Conservation (phyloP, 2,888 invertebrate species). For the Leptodirus hochenwartii region DNA sequence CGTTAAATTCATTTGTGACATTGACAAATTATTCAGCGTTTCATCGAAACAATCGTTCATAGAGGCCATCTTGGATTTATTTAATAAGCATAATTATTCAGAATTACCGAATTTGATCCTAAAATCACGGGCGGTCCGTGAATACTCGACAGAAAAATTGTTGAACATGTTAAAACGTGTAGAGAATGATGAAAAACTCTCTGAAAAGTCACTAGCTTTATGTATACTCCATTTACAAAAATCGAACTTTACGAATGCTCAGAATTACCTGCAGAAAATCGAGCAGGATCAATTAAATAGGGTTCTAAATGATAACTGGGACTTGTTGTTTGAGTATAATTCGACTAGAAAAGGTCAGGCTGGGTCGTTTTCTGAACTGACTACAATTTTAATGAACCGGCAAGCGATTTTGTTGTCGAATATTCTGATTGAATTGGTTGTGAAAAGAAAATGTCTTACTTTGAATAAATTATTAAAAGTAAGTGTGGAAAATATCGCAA, state of each 20-base stretch:
- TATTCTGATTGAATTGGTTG: constrained; percentile 29
- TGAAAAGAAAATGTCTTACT: constrained; percentile 24
- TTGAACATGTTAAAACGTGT: constrained; percentile 22
- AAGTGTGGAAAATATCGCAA: constrained; percentile 7
- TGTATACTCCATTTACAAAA: constrained; percentile 33
- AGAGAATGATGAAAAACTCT: constrained; percentile 18
- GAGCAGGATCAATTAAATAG: constrained; percentile 24
- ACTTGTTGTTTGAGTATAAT: constrained; percentile 31
- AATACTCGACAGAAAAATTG: constrained; percentile 36
- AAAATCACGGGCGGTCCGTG: constrained; percentile 31
- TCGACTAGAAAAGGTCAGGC: constrained; percentile 20
- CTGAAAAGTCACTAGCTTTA: constrained; percentile 28
- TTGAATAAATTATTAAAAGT: constrained; percentile 28
- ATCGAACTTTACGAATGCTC: constrained; percentile 29
- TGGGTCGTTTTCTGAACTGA: constrained; percentile 34
- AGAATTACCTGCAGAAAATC: constrained; percentile 27
- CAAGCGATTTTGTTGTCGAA: constrained; percentile 29
- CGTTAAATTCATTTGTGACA: constrained; percentile 26
- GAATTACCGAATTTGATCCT: constrained; percentile 32
- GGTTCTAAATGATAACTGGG: constrained; percentile 29
- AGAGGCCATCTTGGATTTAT: constrained; percentile 25
- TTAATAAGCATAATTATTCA: constrained; percentile 25
- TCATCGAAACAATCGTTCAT: constrained; percentile 24
- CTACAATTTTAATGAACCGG: constrained; percentile 30
- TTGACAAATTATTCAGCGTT: constrained; percentile 26